Base-by-base conservation (phyloP, 1,140 invertebrate species). In the Odontomachus brunneus region DNA sequence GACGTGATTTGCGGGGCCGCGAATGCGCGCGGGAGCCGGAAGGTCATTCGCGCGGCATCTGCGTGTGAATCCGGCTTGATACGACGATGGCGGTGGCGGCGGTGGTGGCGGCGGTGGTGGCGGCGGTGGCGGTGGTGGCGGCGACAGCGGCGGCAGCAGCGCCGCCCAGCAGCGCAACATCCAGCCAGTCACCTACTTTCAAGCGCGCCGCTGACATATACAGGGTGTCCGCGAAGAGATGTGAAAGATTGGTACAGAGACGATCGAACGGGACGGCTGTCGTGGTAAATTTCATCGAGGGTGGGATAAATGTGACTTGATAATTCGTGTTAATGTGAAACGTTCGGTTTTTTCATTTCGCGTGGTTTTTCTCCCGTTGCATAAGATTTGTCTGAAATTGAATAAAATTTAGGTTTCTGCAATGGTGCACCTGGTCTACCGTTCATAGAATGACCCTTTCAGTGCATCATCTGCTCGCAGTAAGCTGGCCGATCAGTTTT, bases 151-250 rank as follows among this genome's bases (percentile, higher is more conserved):
- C 48, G 44, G 53, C 59, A 57, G 78, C 82, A 51, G 29, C 81
- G 84, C 72, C 80, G 65, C 38, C 22, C 76, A 82, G 26, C 69
- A 66, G 63, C 44, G 65, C 76, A 69, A 49, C 48, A 86, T 59
- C 76, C 85, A 85, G 71, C 85, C 85, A 85, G 84, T 87, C 73
- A 87, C 85, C 85, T 83, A 86, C 84, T 87, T 87, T 87, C 80
- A 59, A 67, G 59, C 63, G 22, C 60, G 78, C 33, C 29, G 48
- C 22, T 44, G 19, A 76, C 7, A 49, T 80, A 71, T 80, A 80
- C 75, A 71, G 51, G 75, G 75, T 80, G 75, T 80, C 65, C 65
- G 33, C n/a, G 63, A 80, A 71, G 69, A 69, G 51, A 24, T 66
- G 74, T 15, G 17, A 26, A 14, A 19, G 33, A 69, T 44, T 12